Evolutionary conservation across 2,113 vertebrate genomes (phyloP).

Genomic region (Bucco capensis): DNA sequence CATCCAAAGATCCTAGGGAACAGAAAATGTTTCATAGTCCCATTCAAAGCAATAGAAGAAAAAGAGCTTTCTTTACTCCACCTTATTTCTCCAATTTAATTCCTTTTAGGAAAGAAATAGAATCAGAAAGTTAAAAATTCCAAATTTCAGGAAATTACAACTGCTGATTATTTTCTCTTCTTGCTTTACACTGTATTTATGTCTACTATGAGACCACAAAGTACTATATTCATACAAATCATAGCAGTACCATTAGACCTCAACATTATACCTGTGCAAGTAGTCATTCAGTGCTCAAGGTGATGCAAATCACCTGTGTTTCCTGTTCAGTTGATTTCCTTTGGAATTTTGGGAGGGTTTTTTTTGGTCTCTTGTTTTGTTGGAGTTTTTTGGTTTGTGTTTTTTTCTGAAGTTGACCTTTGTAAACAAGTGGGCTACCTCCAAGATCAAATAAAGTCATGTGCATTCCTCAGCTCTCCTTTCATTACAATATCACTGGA

Average conservation of each 20-base stretch:
- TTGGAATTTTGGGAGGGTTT: not conserved
- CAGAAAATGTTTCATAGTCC: not conserved
- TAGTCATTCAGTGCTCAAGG: not conserved
- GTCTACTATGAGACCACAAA: not conserved
- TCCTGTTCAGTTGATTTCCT: not conserved
- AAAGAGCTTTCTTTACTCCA: not conserved
- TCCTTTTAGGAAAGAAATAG: not conserved
- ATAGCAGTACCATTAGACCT: not conserved
- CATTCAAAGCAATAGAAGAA: not conserved
- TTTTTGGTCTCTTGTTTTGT: too few relatives aligned
- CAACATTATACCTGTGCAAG: not conserved
- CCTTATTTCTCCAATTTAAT: not conserved
- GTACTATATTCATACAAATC: not conserved
- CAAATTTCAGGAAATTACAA: not conserved
- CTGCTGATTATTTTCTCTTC: not conserved
- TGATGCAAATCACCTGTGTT: not conserved
- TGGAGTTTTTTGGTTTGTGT: too few relatives aligned
- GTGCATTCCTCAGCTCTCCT: not conserved
- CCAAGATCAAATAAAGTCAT: slow-evolving; percentile 36
- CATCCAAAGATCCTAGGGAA: too few relatives aligned
- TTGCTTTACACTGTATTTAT: not conserved
- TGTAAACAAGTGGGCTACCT: slow-evolving; percentile 24
- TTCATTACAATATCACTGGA: slow-evolving; percentile 27
- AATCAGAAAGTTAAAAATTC: not conserved
- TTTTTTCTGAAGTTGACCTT: slow-evolving; percentile 43